phyloP scores from a whole-genome alignment of 1,140 invertebrate genomes.

The Samia ricini region DNA sequence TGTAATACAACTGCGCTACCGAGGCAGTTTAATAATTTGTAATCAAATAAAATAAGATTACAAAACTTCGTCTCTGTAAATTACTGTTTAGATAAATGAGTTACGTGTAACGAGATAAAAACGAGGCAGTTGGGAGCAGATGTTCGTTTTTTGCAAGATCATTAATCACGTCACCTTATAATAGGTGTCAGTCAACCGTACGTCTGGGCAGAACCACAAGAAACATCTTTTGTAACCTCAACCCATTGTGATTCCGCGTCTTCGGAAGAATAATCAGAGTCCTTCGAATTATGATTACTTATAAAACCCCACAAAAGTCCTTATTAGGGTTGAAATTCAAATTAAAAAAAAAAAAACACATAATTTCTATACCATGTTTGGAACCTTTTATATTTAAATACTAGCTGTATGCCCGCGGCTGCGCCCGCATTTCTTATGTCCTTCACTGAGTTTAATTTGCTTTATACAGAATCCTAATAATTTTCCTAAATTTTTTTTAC shows the following conservation, averaged over 20 bases:
- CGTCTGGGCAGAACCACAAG: constrained; percentile 1
- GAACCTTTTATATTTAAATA: too few species aligned
- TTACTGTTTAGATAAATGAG: background rate
- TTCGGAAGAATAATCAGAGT: background rate
- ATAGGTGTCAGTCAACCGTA: constrained; percentile 26
- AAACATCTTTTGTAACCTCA: constrained; percentile 14
- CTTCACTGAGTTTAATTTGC: too few species aligned
- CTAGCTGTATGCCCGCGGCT: too few species aligned
- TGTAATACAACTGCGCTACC: too few species aligned
- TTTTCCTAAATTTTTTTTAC: too few species aligned
- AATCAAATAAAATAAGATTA: background rate
- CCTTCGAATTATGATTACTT: background rate
- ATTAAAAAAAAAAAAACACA: background rate
- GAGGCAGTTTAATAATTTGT: too few species aligned
- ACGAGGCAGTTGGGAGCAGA: background rate
- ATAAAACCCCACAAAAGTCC: background rate
- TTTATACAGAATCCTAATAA: too few species aligned
- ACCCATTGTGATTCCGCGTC: constrained; percentile 12
- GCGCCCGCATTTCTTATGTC: too few species aligned
- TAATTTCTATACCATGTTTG: too few species aligned
- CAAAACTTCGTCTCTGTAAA: background rate
- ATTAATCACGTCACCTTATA: constrained; percentile 24
- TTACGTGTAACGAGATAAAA: background rate
- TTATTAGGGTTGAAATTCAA: background rate
- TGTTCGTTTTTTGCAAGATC: constrained; percentile 9